Evolutionary conservation across 2,888 invertebrate genomes (phyloP), one percentile per base, ranked within the genome.

Genomic region (Scaptomyza cyrtandrae): DNA sequence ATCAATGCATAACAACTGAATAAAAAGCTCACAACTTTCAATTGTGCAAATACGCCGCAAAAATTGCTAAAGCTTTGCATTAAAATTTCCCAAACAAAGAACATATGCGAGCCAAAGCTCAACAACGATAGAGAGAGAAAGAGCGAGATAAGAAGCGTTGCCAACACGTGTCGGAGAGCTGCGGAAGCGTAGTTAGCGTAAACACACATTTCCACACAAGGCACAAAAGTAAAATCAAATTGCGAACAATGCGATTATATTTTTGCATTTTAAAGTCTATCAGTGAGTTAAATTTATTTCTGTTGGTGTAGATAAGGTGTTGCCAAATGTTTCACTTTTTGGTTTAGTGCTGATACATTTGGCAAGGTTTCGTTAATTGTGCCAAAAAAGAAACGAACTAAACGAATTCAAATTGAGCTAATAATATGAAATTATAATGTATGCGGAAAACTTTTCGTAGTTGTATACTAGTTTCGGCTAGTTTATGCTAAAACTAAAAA

Each of bases 81-180:
- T 24, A 24, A 79, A 84, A 81, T 86, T 84, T 81, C 81, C 86
- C 84, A 84, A 74, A 86, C 84, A 86, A 86, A 81, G 68, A 84
- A 84, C 86, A 81, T 62, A 63, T 81, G 86, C 44, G 19, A 6
- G 14, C 13, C 16, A 52, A 50, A 71, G 66, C 66, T 45, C 50
- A 14, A 9, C 13, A n/a, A 37, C 0, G 55, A 33, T 10, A 33
- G 33, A 10, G 10, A 29, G 31, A 43, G 54, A 13, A 6, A 41
- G n/a, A 33, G 60, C 44, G 56, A 54, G 60, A 46, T 19, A 16
- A 7, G 50, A 44, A 31, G 44, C 6, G 50, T 53, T 45, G 43
- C 27, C 7, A 43, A 67, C 72, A 72, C 72, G 72, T 72, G 72
- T 24, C 57, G 19, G 41, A 46, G 56, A 50, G 52, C n/a, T 43